Evolutionary conservation across 2,113 vertebrate genomes (phyloP).

Genomic region (Centropus unirufus): DNA sequence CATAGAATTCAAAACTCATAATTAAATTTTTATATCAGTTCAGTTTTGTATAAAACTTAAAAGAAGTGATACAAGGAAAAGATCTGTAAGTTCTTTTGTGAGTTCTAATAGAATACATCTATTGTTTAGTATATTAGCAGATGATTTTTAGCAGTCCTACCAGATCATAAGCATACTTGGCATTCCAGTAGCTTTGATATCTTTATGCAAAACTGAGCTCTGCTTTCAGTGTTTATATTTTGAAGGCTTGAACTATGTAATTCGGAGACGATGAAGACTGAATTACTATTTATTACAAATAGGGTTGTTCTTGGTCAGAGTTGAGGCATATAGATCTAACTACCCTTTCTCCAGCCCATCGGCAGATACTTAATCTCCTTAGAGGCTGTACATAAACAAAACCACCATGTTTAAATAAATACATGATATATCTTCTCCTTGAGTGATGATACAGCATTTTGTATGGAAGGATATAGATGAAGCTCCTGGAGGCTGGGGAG

Average conservation of each 20-base stretch:
- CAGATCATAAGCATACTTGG: conserved; percentile 4
- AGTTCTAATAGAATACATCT: neutral
- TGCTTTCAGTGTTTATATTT: neutral
- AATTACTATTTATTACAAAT: neutral
- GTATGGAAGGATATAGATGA: neutral
- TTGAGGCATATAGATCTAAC: neutral
- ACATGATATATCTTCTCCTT: neutral
- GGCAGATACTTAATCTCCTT: neutral
- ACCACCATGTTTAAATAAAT: neutral
- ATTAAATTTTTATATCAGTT: neutral
- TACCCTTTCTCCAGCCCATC: neutral
- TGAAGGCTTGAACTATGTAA: neutral
- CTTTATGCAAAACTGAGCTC: neutral
- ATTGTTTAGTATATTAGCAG: conserved; percentile 13
- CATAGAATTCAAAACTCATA: neutral
- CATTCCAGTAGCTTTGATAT: conserved; percentile 21
- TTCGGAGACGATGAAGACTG: neutral
- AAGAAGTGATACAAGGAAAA: neutral
- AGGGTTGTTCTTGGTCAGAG: neutral
- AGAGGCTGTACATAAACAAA: neutral
- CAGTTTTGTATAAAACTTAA: neutral
- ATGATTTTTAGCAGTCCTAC: conserved; percentile 30
- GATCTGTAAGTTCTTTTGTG: neutral
- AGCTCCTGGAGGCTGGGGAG: neutral
- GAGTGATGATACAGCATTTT: neutral